Conservation (phyloP, 2,113 vertebrate species). For the Cardinalis cardinalis region DNA sequence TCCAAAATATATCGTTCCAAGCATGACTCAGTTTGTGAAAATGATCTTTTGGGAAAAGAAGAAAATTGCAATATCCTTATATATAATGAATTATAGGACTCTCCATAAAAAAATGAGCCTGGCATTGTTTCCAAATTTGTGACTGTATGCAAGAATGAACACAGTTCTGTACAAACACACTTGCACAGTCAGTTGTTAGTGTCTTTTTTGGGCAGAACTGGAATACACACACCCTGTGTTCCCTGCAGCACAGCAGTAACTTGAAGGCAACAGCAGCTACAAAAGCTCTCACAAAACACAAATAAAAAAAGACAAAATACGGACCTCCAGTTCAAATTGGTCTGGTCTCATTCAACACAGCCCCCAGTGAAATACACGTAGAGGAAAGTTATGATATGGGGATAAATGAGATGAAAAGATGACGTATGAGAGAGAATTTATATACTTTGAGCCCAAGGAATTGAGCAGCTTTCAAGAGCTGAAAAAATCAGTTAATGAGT, state of each 20-base stretch:
- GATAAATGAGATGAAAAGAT: slow-evolving; percentile 20
- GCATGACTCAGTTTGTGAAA: neutral
- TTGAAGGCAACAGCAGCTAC: neutral
- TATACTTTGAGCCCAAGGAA: neutral
- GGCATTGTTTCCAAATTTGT: neutral
- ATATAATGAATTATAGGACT: neutral
- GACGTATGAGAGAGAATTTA: neutral
- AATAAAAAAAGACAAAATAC: neutral
- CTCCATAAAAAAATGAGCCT: neutral
- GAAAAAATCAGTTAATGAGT: slow-evolving; percentile 29
- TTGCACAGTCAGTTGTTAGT: neutral
- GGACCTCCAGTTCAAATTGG: neutral
- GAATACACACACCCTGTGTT: neutral
- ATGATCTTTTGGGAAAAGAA: neutral
- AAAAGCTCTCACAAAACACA: neutral
- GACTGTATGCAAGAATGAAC: neutral
- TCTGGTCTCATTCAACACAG: neutral
- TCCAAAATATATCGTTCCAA: neutral
- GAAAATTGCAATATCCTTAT: neutral
- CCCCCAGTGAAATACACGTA: neutral
- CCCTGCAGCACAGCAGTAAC: neutral
- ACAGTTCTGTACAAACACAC: neutral
- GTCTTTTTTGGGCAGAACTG: neutral
- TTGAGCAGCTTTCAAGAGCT: slow-evolving; percentile 4
- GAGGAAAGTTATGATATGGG: neutral